phyloP scores from a whole-genome alignment of 1,140 invertebrate genomes.

The Papilio polytes region DNA sequence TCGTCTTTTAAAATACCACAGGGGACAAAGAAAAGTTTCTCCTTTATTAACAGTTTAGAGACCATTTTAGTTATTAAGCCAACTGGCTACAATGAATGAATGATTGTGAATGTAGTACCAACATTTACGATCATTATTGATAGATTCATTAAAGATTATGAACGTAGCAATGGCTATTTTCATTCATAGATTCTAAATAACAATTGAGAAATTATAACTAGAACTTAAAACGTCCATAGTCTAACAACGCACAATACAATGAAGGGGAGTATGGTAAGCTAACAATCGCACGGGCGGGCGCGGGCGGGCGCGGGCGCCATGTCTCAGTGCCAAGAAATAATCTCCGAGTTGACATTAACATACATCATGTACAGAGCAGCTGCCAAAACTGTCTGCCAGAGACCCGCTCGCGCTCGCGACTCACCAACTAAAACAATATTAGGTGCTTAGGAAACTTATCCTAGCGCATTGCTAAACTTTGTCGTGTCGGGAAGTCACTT shows the following conservation, averaged over 20 bases:
- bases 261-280: conserved; percentile 66
- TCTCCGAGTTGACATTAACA: conserved; percentile 78
- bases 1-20: not conserved
- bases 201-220: not conserved
- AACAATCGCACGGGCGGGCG: conserved; percentile 66
- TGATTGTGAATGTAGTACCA: no score
- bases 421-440: conserved; percentile 77
- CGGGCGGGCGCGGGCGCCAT: conserved; percentile 60
- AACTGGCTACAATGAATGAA: no score
- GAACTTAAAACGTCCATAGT: not conserved
- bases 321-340: conserved; percentile 80
- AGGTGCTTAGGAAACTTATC: conserved; percentile 68
- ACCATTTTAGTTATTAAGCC: no score
- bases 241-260: conserved; percentile 33
- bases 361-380: conserved; percentile 74
- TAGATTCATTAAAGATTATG: no score
- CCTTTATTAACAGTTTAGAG: not conserved
- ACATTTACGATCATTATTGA: no score
- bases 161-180: no score
- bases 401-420: conserved; percentile 52
- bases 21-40: not conserved
- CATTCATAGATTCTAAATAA: not conserved
- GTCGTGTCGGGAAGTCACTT: conserved; percentile 37
- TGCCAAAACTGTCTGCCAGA: conserved; percentile 75
- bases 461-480: conserved; percentile 43